Evolutionary conservation across 1,140 invertebrate species (phyloP), one percentile per base, ranked within the genome.

Genomic region (Acromyrmex heyeri): DNA sequence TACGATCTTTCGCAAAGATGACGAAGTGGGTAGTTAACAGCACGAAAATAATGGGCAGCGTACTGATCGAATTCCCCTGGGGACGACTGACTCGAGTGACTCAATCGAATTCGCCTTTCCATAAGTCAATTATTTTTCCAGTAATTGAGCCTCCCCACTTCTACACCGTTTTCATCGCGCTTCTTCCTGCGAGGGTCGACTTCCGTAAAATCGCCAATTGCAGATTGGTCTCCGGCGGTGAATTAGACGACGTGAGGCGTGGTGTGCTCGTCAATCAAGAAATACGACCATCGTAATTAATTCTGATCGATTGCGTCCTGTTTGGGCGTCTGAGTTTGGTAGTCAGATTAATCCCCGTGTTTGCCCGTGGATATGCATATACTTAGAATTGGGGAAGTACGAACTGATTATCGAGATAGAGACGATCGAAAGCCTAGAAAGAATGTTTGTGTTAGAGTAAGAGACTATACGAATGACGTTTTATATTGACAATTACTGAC

Each of bases 41-140:
- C 85, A 77, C 86, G 86, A 50, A 89, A 91, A 91, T 87, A 87
- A 87, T 81, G 65, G 70, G 70, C 14, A 5, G 64, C 69, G 53
- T 30, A 82, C 67, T 70, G 81, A 90, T 83, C 69, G 88, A 86
- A 75, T 88, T 87, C 53, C 53, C 53, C 59, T 34, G 64, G 53
- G 21, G 67, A 86, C 44, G 48, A 61, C 38, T 34, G 55, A 57
- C 73, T 57, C 55, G 67, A 86, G 18, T 61, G 67, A 79, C 53
- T 73, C 30, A 73, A 89, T 91, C 65, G 86, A 87, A 38, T 70
- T 73, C 59, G 21, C 67, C 27, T 70, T 30, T 34, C 34, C 44
- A 59, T 88, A 88, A 91, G 76, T 88, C 77, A 79, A 91, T 92
- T 91, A 92, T 91, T 86, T 73, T 77, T 79, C 82, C 88, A 48